phyloP scores from a whole-genome alignment of 2,888 invertebrate species.

The Desoria tigrina region DNA sequence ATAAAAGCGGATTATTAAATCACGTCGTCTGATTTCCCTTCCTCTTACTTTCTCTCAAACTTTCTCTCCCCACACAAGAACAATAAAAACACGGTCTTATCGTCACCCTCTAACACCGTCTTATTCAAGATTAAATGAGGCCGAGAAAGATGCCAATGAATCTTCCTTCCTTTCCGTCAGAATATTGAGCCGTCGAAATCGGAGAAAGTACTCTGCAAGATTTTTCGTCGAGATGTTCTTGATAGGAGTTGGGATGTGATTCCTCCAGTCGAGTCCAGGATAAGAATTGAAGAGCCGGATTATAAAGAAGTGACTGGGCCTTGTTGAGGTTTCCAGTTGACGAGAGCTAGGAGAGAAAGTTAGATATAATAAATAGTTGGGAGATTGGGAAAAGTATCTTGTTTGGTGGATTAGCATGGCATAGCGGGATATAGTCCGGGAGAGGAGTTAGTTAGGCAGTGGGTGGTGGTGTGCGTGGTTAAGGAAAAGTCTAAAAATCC shows the following conservation, averaged over 20 bases:
- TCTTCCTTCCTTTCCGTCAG: too few species aligned
- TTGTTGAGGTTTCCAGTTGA: neutral
- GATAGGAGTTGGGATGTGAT: too few species aligned
- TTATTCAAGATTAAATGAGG: too few species aligned
- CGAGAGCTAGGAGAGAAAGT: slow-evolving; percentile 7
- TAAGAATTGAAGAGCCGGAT: slow-evolving; percentile 7
- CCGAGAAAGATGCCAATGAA: too few species aligned
- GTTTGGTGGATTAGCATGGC: slow-evolving; percentile 14
- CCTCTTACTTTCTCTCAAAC: neutral
- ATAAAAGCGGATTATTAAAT: neutral
- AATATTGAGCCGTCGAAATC: too few species aligned
- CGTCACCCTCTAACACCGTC: too few species aligned
- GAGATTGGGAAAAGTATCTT: slow-evolving; percentile 28
- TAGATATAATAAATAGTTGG: too few species aligned
- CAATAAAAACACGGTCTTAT: too few species aligned
- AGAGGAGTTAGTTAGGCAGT: slow-evolving; percentile 34
- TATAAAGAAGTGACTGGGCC: slow-evolving; percentile 1
- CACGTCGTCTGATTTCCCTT: neutral
- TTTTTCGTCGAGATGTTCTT: too few species aligned
- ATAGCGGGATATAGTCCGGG: neutral
- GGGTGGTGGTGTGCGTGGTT: slow-evolving; percentile 39
- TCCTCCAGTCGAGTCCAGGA: neutral
- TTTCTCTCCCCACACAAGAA: too few species aligned
- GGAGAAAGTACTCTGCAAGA: too few species aligned
- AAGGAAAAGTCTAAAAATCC: slow-evolving; percentile 49